Conservation (phyloP, 1,140 invertebrate species). For the Heliconius eleuchia region DNA sequence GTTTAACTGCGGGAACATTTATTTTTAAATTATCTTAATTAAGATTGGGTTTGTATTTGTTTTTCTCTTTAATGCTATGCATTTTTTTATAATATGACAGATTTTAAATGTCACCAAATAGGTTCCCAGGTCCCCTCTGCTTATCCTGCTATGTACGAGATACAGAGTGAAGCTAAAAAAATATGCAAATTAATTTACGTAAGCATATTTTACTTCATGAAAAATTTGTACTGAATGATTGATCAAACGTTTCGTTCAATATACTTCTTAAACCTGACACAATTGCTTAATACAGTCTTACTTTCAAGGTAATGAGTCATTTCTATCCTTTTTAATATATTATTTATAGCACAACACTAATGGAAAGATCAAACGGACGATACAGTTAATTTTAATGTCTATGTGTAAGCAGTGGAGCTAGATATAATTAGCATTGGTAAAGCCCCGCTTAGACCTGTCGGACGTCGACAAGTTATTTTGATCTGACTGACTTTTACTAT, state of each 20-base stretch:
- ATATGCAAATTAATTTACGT: too few species aligned
- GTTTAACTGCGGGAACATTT: neutral
- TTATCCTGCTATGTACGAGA: too few species aligned
- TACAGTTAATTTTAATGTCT: conserved; percentile 80
- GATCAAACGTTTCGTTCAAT: conserved; percentile 9
- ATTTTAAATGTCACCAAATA: neutral
- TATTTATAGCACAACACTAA: conserved; percentile 76
- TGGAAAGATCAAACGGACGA: conserved; percentile 78
- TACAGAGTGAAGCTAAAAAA: too few species aligned
- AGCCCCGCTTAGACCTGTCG: conserved; percentile 51
- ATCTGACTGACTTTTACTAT: conserved; percentile 72
- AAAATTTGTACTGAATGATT: neutral
- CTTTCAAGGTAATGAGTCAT: conserved; percentile 60
- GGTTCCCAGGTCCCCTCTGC: too few species aligned
- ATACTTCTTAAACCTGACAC: neutral
- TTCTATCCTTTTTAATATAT: conserved; percentile 62
- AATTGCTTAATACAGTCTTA: conserved; percentile 22
- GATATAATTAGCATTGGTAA: conserved; percentile 76
- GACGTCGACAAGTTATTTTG: conserved; percentile 63
- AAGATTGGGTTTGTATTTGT: neutral
- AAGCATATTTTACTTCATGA: too few species aligned
- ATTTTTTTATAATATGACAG: neutral
- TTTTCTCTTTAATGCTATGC: neutral
- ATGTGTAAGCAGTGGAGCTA: conserved; percentile 68
- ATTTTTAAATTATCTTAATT: neutral